Evolutionary conservation across 1,140 invertebrate species (phyloP).

Genomic region (Hyposmocoma kahamanoa): DNA sequence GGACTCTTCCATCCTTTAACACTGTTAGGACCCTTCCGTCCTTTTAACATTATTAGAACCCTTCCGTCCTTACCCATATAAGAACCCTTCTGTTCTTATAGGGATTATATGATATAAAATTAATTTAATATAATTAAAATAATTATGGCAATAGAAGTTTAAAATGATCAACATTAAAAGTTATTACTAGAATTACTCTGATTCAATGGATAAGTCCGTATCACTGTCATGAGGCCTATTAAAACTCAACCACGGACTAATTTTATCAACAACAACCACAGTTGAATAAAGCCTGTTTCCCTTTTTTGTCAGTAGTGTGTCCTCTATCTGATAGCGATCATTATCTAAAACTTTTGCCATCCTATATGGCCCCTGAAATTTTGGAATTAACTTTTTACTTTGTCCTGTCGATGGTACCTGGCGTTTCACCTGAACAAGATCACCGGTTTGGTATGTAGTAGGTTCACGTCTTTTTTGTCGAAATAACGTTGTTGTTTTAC

Average conservation of each 20-base stretch:
- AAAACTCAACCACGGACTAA: conserved; percentile 2
- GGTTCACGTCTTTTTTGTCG: neutral
- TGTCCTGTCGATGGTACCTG: conserved; percentile 1
- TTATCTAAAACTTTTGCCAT: neutral
- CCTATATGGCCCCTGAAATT: conserved; percentile 6
- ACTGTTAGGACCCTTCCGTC: too few species aligned
- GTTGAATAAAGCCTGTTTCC: neutral
- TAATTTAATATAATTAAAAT: too few species aligned
- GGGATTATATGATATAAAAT: too few species aligned
- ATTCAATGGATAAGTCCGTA: too few species aligned
- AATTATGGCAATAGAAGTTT: too few species aligned
- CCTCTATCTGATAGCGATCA: conserved; percentile 3
- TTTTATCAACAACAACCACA: conserved; percentile 3
- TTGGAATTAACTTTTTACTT: conserved; percentile 6
- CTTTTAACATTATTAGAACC: too few species aligned
- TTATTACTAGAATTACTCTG: too few species aligned
- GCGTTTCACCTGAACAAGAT: neutral
- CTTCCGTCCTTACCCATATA: too few species aligned
- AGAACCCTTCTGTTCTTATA: too few species aligned
- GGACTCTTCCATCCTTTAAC: too few species aligned
- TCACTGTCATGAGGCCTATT: neutral
- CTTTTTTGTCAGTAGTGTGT: conserved; percentile 2
- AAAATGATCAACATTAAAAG: too few species aligned
- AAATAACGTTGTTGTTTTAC: neutral
- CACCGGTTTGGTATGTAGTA: conserved; percentile 1